Evolutionary conservation across 2,888 invertebrate genomes (phyloP), one percentile per base, ranked within the genome.

Genomic region (Chymomyza caudatula): DNA sequence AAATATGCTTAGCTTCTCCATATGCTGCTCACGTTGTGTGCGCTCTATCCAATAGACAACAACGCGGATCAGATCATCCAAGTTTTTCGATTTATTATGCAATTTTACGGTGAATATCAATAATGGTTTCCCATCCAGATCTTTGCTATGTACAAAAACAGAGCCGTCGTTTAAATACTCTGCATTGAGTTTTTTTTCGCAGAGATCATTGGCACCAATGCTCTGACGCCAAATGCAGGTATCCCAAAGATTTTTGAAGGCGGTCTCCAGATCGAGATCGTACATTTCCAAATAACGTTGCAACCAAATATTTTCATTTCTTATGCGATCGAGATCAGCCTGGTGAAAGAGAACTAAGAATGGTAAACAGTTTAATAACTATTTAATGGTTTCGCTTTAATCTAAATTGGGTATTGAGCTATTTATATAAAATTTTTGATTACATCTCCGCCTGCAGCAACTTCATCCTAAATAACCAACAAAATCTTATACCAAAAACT

Each of bases 141-240:
- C 98, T 77, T 93, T 92, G 43, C 95, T 95, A 82, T 93, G 94
- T 0, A 94, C 93, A 87, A 95, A 98, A 64, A 96, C 92, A 2
- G 93, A 92, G 15, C 97, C 97, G 77, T 94, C 94, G 57, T 94
- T 93, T 20, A 97, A 90, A 73, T 96, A 94, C 29, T 95, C 94
- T 88, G 92, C 91, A 58, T 93, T 93, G 0, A 97, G 91, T 59
- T 92, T 94, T 1, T 90, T 91, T 82, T 96, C 95, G 60, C 90
- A 93, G 0, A 97, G 92, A 76, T 96, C 94, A 90, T 95, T 95
- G 0, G 94, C 92, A 0, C 94, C 94, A 77, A 94, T 94, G 42
- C 93, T 94, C 89, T 94, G 95, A 63, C 98, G 92, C 97, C 97
- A 98, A 69, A 92, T 92, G 76, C 96, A 92, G 1, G 95, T 93